A percentile compares a stretch with the other conserved stretches of the same genome.
These are phyloP conservation scores for Phasia obesa DNA, from an alignment of 2,888 invertebrate genomes.

Conservation along the genomic window DNA sequence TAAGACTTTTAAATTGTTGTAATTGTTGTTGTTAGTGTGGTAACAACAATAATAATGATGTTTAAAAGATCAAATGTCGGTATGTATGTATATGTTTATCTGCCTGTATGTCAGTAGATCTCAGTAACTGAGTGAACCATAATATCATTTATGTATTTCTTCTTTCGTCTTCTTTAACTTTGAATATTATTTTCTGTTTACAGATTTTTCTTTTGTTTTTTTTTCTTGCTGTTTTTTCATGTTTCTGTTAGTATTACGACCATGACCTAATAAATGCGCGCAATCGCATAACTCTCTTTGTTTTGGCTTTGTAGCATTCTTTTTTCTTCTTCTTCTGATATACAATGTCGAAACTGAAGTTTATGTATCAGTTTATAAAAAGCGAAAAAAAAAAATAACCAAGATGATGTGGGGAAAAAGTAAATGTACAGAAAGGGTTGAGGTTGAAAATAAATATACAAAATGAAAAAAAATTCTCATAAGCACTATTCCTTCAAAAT, in stretches of 20 bases:
- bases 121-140: slow-evolving; percentile 39
- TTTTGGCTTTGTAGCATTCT: not conserved
- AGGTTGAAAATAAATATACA: not conserved
- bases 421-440: not conserved
- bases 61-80: slow-evolving; percentile 47
- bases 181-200: slow-evolving; percentile 50
- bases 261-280: slow-evolving; percentile 73
- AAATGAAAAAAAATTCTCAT: not conserved
- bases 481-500: too few species aligned
- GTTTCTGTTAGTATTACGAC: slow-evolving; percentile 64
- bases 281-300: slow-evolving; percentile 68
- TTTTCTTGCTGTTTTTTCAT: slow-evolving; percentile 11
- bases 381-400: not conserved
- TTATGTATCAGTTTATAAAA: slow-evolving; percentile 48
- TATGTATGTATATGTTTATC: not conserved
- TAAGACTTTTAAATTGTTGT: too few species aligned
- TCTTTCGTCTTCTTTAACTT: slow-evolving; percentile 37
- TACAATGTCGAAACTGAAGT: slow-evolving; percentile 46
- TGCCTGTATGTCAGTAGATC: slow-evolving; percentile 23
- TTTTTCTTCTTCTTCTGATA: slow-evolving; percentile 28
- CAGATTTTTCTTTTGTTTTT: slow-evolving; percentile 24
- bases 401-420: not conserved
- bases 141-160: slow-evolving; percentile 12
- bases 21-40: slow-evolving; percentile 16
- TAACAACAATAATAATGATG: slow-evolving; percentile 15